Base-by-base conservation (phyloP, 1,140 invertebrate genomes). In the Lasioglossum baleicum region DNA sequence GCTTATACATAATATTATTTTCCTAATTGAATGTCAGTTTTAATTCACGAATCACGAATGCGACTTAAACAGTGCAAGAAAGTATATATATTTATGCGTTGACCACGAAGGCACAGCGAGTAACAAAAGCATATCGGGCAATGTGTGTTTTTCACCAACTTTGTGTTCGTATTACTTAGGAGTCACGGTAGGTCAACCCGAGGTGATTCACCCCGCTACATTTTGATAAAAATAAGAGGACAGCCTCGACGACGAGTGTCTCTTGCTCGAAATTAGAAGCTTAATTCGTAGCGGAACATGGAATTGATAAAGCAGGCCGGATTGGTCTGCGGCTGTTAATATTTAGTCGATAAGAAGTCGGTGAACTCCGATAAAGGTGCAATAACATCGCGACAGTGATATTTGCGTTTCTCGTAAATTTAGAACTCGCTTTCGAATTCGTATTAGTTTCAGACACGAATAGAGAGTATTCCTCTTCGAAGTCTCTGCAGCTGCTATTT, bases 311-410 rank as follows among this genome's bases (percentile, higher is more conserved):
- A 44, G 48, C n/a, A 3, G n/a, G 5, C 13, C 20, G 42, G 40
- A 6, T 44, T 4, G 40, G 20, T 40, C 8, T 22, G 10, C 64
- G 10, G 42, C 65, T 26, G 65, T n/a, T 13, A 67, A 17, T 10
- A 22, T 42, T 22, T 13, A 26, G n/a, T 58, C 65, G 65, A 67
- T 67, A 67, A 67, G 42, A 15, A 67, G 65, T n/a, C 65, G 65
- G 51, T 26, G 65, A 67, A 67, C 64, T 42, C 13, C n/a, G 65
- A 67, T 51, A 67, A 48, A n/a, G n/a, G 65, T 15, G 11, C 65
- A 48, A 48, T 17, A 13, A 51, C 44, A 26, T 48, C 42, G 42
- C 11, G 42, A 51, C 8, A 8, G 20, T 10, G 40, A 22, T 42
- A 26, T 22, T 44, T 51, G 6, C 2, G n/a, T 11, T n/a, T 48